Base-by-base conservation (phyloP, 2,888 invertebrate species). In the Tachina fera region DNA sequence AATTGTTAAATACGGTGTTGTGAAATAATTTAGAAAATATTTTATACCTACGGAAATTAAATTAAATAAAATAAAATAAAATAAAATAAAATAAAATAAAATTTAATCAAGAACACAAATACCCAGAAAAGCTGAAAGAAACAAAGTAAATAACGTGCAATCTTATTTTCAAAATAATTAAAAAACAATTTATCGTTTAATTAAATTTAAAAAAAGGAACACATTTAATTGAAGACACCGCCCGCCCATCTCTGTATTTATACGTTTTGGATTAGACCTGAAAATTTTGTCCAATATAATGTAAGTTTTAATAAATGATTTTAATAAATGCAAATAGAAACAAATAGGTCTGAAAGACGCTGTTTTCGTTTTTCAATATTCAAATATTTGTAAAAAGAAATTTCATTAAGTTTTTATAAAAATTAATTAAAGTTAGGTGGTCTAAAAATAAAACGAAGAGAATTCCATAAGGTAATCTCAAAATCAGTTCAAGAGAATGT, bases 1-100 rank as follows among this genome's bases (percentile, higher is more conserved):
- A 81, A 87, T 87, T 87, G 86, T 86, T 76, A 51, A 72, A 82
- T 53, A 70, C 49, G 63, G 87, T 84, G 86, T 87, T 87, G 86
- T 87, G 86, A 87, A 78, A 75, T 85, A 72, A 68, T 67, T 78
- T 67, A 83, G 45, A 43, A 77, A 80, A 74, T 65, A 72, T 43
- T 45, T 16, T 16, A 60, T 72, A n/a, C n/a, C n/a, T n/a, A 76
- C 31, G 58, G 53, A 61, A 60, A 75, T 49, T 4, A 60, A 31
- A 71, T 51, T 43, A 58, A 78, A 75, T 56, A 31, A 61, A 19
- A 49, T 13, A 65, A 60, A 75, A 60, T 58, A n/a, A 58, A 74
- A 67, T 67, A 49, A 77, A 13, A 41, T n/a, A 22, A 53, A 43
- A 61, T 4, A 76, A 41, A 31, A n/a, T n/a, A n/a, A n/a, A n/a